Evolutionary conservation across 2,113 vertebrate genomes (phyloP).

Genomic region (Jaculus jaculus): DNA sequence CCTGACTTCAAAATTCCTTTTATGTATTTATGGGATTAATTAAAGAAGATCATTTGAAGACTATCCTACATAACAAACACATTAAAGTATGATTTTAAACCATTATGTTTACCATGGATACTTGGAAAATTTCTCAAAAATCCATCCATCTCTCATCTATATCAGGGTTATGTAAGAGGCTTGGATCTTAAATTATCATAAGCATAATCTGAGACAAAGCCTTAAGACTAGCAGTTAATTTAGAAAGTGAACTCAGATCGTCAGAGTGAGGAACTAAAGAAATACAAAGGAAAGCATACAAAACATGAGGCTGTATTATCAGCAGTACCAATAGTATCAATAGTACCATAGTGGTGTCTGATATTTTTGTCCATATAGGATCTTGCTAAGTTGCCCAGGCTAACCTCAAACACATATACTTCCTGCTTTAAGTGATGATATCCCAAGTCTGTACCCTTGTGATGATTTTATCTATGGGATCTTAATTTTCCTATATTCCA

Average conservation of each 20-base stretch:
- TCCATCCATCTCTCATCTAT: not conserved
- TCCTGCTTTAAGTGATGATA: not conserved
- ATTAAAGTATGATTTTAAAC: not conserved
- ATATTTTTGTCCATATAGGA: not conserved
- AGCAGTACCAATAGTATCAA: not conserved
- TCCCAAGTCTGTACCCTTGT: not conserved
- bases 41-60: not conserved
- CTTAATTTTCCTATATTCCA: not conserved
- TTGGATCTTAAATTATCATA: not conserved
- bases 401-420: not conserved
- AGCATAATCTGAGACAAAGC: not conserved
- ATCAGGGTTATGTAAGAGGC: not conserved
- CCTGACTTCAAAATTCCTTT: not conserved
- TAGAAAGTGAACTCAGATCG: not conserved
- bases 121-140: slow-evolving; percentile 18
- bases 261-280: not conserved
- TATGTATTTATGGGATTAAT: not conserved
- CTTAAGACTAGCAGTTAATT: slow-evolving; percentile 6
- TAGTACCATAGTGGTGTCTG: not conserved
- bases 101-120: not conserved
- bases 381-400: not conserved
- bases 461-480: not conserved
- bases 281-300: not conserved
- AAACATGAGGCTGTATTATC: not conserved
- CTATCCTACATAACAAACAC: not conserved